Evolutionary conservation across 2,888 invertebrate species (phyloP), one percentile per base, ranked within the genome.

Genomic region (Andrena fulva): DNA sequence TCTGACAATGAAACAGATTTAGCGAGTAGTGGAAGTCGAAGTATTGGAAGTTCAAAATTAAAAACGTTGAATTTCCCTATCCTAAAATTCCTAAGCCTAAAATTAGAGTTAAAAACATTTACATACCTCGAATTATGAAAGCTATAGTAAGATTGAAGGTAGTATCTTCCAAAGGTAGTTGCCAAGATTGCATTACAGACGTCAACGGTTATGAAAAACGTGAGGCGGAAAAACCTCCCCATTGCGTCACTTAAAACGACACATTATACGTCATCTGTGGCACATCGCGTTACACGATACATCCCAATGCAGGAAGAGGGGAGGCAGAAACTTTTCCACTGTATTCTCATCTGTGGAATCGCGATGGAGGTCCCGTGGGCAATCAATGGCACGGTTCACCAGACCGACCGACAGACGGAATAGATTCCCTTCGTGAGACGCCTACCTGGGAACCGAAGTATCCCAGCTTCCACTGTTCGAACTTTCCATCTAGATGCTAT

Each of bases 321-420:
- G 12, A 56, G 8, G 12, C 1, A 42, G 71, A 73, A 82, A 82
- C 82, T 83, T 83, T 83, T 82, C 82, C 82, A 42, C 67, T 59
- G 67, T 74, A 77, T 82, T 77, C 59, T 77, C 83, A 63, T 74
- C 77, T 71, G 74, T 60, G 68, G 77, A 59, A 83, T 83, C 77
- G 82, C 67, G 62, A 70, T 70, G 82, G 70, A 33, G 74, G 42
- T 78, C 83, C 82, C 83, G 50, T 71, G 82, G 82, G 83, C 83
- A 83, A 83, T 83, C 83, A 82, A 68, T 63, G 68, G 64, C 64
- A 82, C 83, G 83, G 83, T 82, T 83, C 83, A 71, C 69, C 78
- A 50, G 68, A 56, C 68, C 62, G 68, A 69, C 75, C 74, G 83
- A 83, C 82, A 74, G 77, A 73, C 60, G 59, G 82, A 71, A 83